These are phyloP conservation scores for Chrysolina americana DNA, from an alignment of 2,888 invertebrate genomes.

Conservation along the genomic window DNA sequence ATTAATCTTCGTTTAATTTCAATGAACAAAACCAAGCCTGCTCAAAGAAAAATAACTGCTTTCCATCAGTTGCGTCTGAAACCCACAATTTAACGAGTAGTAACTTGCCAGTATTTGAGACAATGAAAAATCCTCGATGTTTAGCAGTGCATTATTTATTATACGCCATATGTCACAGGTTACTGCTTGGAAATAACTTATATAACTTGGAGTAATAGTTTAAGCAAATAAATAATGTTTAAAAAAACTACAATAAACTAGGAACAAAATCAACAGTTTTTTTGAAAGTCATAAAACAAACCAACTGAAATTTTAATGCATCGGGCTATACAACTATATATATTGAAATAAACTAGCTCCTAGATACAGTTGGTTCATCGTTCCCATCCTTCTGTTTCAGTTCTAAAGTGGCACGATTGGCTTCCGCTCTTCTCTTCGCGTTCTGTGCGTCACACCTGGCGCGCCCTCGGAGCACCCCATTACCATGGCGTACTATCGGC, in stretches of 20 bases:
- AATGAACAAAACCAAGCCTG: too few species aligned
- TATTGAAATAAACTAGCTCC: conserved; percentile 21
- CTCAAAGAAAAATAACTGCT: too few species aligned
- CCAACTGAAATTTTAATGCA: conserved; percentile 1
- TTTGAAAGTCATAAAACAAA: neutral
- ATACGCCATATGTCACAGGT: conserved; percentile 1
- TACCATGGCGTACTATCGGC: conserved; percentile 52
- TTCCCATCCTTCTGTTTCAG: conserved; percentile 24
- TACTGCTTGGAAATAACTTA: conserved; percentile 18
- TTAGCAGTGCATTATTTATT: conserved; percentile 16
- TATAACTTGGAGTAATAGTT: conserved; percentile 18
- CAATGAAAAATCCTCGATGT: neutral
- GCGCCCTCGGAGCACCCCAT: conserved; percentile 62
- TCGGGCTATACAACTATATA: conserved; percentile 14
- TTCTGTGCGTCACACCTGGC: conserved; percentile 65
- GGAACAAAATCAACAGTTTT: conserved; percentile 6
- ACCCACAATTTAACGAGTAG: too few species aligned
- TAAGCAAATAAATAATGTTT: conserved; percentile 31
- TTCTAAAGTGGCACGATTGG: conserved; percentile 56
- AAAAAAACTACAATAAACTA: conserved; percentile 21
- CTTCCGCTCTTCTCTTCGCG: conserved; percentile 64
- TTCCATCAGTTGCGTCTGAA: too few species aligned
- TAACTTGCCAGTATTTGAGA: too few species aligned
- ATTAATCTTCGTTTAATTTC: too few species aligned
- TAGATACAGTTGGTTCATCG: conserved; percentile 24